Evolutionary conservation across 2,797 vertebrate species (phyloP), one percentile per base, ranked within the genome.

Genomic region (Oryzias sinensis): DNA sequence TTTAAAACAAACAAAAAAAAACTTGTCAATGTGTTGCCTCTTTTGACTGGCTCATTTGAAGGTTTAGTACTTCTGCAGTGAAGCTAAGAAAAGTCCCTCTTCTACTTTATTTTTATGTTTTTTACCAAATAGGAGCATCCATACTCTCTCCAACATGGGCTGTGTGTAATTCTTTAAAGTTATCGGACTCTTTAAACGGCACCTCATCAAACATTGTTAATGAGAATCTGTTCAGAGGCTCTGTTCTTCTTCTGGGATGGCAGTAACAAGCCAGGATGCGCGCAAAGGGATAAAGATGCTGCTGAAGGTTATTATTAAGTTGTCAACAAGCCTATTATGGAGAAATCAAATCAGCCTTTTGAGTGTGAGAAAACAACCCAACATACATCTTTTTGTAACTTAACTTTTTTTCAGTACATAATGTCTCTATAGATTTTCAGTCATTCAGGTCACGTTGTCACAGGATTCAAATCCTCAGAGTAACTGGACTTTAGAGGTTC

Each of bases 221-320:
- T 76, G 64, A 65, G 49, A 47, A n/a, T 70, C 49, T 9, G 5
- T 52, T 65, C 46, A 52, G 47, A 60, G 17, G 6, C 43, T 14
- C 45, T 1, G 17, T 58, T 43, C 40, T 43, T 70, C 71, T 62
- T 20, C 29, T 56, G 60, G 60, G 68, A 74, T 49, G 51, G 51
- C 56, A 20, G 65, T n/a, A 51, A 70, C 63, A 77, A 70, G 68
- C 50, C 68, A 56, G 76, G 14, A 59, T 73, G 77, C 65, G 60
- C 24, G 29, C n/a, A 0, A 62, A 72, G 51, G 67, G 59, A 74
- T 71, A 47, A 76, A 68, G 41, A 17, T 53, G 13, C 42, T 18
- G 43, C 37, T 69, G 62, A 74, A 79, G 68, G 69, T 77, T 76
- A 73, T 73, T 70, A 59, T 54, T 76, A 55, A 70, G 69, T 70